Evolutionary conservation across 2,888 invertebrate species (phyloP).

Genomic region (Drosophila subsilvestris): DNA sequence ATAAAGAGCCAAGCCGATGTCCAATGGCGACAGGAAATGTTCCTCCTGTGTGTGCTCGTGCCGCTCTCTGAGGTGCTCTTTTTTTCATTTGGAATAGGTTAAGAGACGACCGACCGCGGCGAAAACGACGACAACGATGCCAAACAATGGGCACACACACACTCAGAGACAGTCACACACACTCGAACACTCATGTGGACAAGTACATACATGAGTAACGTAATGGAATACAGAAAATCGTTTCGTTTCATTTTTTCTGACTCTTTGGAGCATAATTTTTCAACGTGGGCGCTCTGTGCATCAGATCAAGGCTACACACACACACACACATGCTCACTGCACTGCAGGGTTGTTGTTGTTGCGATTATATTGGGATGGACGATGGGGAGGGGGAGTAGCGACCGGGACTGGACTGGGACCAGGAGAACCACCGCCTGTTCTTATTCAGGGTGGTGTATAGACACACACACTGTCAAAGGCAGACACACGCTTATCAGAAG

Average conservation of each 20-base stretch:
- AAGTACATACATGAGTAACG: neutral
- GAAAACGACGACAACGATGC: slow-evolving; percentile 11
- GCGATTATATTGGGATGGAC: slow-evolving; percentile 3
- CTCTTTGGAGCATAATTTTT: slow-evolving; percentile 43
- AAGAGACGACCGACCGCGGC: slow-evolving; percentile 11
- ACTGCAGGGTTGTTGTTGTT: slow-evolving; percentile 56
- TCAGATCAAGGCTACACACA: slow-evolving; percentile 21
- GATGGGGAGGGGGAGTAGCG: neutral
- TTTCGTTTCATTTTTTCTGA: slow-evolving; percentile 10
- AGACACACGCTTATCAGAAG: slow-evolving; percentile 1
- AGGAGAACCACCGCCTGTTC: neutral
- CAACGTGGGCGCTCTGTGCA: slow-evolving; percentile 41
- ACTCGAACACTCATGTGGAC: slow-evolving; percentile 2
- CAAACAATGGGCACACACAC: slow-evolving; percentile 24
- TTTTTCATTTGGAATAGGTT: slow-evolving; percentile 32
- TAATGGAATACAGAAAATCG: slow-evolving; percentile 34
- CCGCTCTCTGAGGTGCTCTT: slow-evolving; percentile 1
- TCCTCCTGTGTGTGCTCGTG: neutral
- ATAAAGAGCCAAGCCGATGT: neutral
- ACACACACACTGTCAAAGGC: neutral
- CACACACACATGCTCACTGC: slow-evolving; percentile 12
- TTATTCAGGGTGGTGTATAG: neutral
- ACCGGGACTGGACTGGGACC: neutral
- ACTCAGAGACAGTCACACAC: slow-evolving; percentile 8
- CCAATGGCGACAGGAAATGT: slow-evolving; percentile 23